These are phyloP conservation scores for Meliscaeva auricollis DNA, from an alignment of 2,888 invertebrate genomes.

Conservation along the genomic window DNA sequence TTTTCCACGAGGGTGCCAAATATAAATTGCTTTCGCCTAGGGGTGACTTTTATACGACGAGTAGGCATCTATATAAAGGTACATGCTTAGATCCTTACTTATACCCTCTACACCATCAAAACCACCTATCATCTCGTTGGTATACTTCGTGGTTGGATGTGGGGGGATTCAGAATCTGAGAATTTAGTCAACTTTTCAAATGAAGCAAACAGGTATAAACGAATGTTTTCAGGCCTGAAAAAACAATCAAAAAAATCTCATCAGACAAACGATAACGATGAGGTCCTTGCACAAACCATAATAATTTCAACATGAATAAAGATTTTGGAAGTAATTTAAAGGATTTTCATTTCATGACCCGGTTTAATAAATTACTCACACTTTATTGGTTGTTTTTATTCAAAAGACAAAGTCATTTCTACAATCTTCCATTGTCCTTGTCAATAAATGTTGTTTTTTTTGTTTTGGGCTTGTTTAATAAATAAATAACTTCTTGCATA, in stretches of 20 bases:
- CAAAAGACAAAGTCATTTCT: conserved; percentile 34
- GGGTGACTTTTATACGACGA: conserved; percentile 27
- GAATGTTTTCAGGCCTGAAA: conserved; percentile 30
- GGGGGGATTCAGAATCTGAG: background rate
- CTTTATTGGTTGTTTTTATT: conserved; percentile 16
- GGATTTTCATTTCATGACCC: too few species aligned
- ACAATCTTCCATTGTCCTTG: conserved; percentile 40
- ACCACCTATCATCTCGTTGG: background rate
- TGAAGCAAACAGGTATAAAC: conserved; percentile 17
- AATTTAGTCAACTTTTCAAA: conserved; percentile 35
- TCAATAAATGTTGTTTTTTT: conserved; percentile 22
- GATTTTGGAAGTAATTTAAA: too few species aligned
- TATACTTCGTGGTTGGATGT: background rate
- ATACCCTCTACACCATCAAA: background rate
- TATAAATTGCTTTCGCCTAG: conserved; percentile 61
- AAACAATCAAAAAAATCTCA: conserved; percentile 57
- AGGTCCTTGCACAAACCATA: background rate
- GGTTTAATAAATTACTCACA: conserved; percentile 1
- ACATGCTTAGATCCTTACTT: background rate
- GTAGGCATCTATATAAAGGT: background rate
- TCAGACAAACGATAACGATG: conserved; percentile 22
- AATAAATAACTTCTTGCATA: background rate
- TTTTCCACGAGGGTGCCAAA: conserved; percentile 67
- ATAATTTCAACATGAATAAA: conserved; percentile 15
- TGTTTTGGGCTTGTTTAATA: conserved; percentile 40